These are phyloP conservation scores for Lerema accius DNA, from an alignment of 1,140 invertebrate species.

Conservation along the genomic window DNA sequence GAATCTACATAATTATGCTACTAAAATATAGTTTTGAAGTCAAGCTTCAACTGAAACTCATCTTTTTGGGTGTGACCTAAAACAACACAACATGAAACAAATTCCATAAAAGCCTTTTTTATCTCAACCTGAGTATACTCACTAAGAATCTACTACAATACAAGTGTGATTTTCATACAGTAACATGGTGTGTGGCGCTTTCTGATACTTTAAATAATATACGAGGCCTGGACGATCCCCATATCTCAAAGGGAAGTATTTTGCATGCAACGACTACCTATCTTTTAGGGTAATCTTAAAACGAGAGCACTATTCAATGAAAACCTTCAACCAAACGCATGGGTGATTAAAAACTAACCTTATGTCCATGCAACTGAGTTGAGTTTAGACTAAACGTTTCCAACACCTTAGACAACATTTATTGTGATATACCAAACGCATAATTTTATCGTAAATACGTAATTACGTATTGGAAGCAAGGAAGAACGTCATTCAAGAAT, in stretches of 20 bases:
- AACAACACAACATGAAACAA: too few relatives aligned
- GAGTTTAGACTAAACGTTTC: conserved; percentile 11
- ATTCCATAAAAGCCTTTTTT: too few relatives aligned
- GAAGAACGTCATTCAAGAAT: conserved; percentile 55
- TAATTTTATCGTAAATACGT: conserved; percentile 72
- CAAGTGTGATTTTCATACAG: too few relatives aligned
- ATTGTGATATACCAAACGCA: conserved; percentile 52
- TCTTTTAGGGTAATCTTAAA: conserved; percentile 77
- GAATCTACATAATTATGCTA: too few relatives aligned
- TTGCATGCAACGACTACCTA: conserved; percentile 74
- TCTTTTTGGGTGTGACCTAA: too few relatives aligned
- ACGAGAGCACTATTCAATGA: conserved; percentile 51
- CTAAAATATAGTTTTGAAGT: too few relatives aligned
- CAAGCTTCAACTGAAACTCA: too few relatives aligned
- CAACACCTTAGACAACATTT: conserved; percentile 27
- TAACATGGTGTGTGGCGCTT: conserved; percentile 76
- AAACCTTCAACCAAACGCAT: conserved; percentile 19
- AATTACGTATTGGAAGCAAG: conserved; percentile 62
- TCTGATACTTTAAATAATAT: conserved; percentile 72
- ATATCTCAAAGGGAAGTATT: conserved; percentile 79
- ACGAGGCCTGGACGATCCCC: conserved; percentile 63
- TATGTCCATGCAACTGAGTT: conserved; percentile 27
- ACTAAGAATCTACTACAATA: too few relatives aligned
- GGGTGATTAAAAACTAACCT: conserved; percentile 28
- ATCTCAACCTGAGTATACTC: too few relatives aligned